These are phyloP conservation scores for Ditylenchus weischeri DNA, from an alignment of 2,888 invertebrate genomes.

Conservation along the genomic window DNA sequence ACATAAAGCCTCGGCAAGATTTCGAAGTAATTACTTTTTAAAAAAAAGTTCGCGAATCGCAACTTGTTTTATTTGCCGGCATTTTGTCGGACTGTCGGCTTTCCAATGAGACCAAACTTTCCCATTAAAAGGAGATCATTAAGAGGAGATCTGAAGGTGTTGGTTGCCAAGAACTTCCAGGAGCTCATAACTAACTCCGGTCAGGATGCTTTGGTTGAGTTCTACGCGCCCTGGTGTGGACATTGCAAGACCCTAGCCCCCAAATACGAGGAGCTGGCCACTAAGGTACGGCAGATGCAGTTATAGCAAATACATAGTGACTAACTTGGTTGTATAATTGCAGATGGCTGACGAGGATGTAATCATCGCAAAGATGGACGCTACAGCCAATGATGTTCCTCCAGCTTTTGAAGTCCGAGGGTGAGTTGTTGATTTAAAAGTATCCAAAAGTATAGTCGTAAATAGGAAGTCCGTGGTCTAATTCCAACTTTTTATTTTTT, in stretches of 20 bases:
- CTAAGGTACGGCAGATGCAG: constrained; percentile 57
- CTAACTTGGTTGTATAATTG: constrained; percentile 28
- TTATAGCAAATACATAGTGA: no score
- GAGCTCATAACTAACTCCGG: constrained; percentile 80
- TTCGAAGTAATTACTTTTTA: no score
- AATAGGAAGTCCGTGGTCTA: not conserved
- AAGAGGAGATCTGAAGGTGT: constrained; percentile 72
- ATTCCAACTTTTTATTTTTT: not conserved
- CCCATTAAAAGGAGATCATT: no score
- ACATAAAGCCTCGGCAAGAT: no score
- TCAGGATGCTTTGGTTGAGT: constrained; percentile 91
- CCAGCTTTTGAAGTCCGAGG: constrained; percentile 84
- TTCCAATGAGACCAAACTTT: no score
- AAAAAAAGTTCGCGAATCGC: no score
- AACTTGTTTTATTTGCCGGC: no score
- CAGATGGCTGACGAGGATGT: constrained; percentile 77
- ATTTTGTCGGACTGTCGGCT: no score
- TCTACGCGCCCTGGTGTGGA: constrained; percentile 71
- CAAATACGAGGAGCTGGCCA: constrained; percentile 84
- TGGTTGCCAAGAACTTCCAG: constrained; percentile 94
- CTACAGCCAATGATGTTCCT: constrained; percentile 96
- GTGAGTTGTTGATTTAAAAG: constrained; percentile 50
- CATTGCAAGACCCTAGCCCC: constrained; percentile 95
- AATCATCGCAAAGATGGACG: constrained; percentile 93
- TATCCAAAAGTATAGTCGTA: no score